Evolutionary conservation across 2,113 vertebrate genomes (phyloP).

Genomic region (Chrysemys picta): DNA sequence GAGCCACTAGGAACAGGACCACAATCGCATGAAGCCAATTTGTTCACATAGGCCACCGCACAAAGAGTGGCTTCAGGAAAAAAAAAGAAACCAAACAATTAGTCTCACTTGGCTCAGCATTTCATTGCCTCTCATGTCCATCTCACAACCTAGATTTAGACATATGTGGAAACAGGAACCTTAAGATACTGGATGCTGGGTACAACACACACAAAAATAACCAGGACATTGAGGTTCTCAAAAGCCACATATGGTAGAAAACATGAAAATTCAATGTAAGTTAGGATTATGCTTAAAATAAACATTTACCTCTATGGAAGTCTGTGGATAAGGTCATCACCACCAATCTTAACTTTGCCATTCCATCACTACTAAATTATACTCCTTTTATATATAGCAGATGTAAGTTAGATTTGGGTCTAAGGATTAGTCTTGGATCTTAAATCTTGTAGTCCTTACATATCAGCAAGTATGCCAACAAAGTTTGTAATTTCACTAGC

Average conservation of each 20-base stretch:
- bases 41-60: background rate
- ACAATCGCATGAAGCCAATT: background rate
- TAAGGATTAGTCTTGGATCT: background rate
- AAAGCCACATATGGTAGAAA: background rate
- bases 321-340: background rate
- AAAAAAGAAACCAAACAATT: background rate
- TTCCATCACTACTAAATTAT: background rate
- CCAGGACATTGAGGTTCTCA: background rate
- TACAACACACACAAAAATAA: background rate
- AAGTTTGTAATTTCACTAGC: background rate
- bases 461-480: background rate
- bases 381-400: background rate
- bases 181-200: background rate
- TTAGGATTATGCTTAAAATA: background rate
- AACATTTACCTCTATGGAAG: background rate
- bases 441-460: background rate
- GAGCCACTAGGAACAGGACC: slow-evolving; percentile 37
- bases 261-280: background rate
- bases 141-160: background rate
- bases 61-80: background rate
- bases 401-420: background rate
- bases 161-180: background rate
- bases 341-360: background rate
- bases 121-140: background rate
- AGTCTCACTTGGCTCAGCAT: background rate